These are phyloP conservation scores for Heliconius eleuchia DNA, from an alignment of 1,140 invertebrate species.

Conservation along the genomic window DNA sequence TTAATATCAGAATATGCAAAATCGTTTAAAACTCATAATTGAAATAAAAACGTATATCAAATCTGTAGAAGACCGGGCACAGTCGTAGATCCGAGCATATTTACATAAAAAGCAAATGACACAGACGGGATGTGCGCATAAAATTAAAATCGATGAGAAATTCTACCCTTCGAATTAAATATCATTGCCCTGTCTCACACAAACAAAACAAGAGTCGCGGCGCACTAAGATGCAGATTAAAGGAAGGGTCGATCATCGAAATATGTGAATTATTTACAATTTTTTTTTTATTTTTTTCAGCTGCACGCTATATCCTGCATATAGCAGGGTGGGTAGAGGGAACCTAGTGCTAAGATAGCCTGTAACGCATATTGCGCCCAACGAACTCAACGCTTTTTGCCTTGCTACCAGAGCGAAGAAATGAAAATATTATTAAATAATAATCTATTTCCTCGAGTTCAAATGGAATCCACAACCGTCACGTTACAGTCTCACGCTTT, in stretches of 20 bases:
- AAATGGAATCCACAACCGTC: too few relatives aligned
- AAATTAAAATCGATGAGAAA: conserved; percentile 80
- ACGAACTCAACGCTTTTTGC: too few relatives aligned
- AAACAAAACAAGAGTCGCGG: conserved; percentile 36
- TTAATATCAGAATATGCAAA: conserved; percentile 7
- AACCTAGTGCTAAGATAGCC: too few relatives aligned
- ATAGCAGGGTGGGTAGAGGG: too few relatives aligned
- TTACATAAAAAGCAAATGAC: conserved; percentile 80
- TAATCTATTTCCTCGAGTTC: too few relatives aligned
- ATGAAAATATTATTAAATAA: too few relatives aligned
- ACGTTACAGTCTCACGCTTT: too few relatives aligned
- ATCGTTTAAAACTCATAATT: conserved; percentile 36
- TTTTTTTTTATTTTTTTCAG: too few relatives aligned
- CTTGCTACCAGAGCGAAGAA: too few relatives aligned
- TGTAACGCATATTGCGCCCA: too few relatives aligned
- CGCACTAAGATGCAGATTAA: conserved; percentile 66
- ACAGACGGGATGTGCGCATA: conserved; percentile 77
- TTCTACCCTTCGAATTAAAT: conserved; percentile 79
- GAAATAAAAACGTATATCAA: conserved; percentile 24
- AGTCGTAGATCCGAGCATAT: conserved; percentile 60
- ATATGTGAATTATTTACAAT: conserved; percentile 36
- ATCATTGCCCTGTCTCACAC: conserved; percentile 70
- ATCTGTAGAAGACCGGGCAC: neutral
- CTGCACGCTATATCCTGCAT: too few relatives aligned
- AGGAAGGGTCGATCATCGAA: conserved; percentile 45